Evolutionary conservation across 2,113 vertebrate genomes (phyloP).

Genomic region (Scortum barcoo): DNA sequence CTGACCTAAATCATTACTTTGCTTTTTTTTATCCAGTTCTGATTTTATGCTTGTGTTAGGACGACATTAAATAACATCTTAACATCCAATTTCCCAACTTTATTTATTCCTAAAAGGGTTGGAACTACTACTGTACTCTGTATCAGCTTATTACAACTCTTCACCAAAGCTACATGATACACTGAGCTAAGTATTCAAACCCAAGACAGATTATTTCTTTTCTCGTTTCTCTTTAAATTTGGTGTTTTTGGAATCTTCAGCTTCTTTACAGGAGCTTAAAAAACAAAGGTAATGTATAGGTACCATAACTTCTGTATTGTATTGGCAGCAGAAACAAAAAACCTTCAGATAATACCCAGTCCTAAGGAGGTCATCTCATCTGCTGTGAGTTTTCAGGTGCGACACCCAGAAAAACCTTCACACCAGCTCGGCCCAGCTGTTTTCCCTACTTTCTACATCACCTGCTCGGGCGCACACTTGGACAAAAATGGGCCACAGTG

Average conservation of each 20-base stretch:
- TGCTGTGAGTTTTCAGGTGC: not conserved
- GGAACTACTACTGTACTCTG: not conserved
- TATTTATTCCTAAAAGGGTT: not conserved
- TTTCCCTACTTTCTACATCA: conserved; percentile 25
- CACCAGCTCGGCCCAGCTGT: conserved; percentile 25
- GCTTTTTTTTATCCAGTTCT: not conserved
- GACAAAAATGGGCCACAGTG: conserved; percentile 44
- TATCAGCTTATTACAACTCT: not conserved
- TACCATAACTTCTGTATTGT: not conserved
- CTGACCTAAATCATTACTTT: not conserved
- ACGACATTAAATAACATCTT: not conserved
- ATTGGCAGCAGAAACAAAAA: not conserved
- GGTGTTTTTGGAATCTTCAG: not conserved
- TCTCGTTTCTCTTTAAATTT: not conserved
- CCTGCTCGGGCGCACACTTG: conserved; percentile 5
- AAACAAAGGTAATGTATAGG: not conserved
- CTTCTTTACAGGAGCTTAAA: not conserved
- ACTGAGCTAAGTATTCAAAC: not conserved
- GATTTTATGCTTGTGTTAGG: not conserved
- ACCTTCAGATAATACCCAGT: not conserved
- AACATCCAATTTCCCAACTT: not conserved
- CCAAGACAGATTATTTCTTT: not conserved
- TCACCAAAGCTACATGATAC: not conserved
- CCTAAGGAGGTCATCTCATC: not conserved
- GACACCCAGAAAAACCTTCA: conserved; percentile 6